These are phyloP conservation scores for Spheniscus humboldti DNA, from an alignment of 2,797 vertebrate species.

Conservation along the genomic window DNA sequence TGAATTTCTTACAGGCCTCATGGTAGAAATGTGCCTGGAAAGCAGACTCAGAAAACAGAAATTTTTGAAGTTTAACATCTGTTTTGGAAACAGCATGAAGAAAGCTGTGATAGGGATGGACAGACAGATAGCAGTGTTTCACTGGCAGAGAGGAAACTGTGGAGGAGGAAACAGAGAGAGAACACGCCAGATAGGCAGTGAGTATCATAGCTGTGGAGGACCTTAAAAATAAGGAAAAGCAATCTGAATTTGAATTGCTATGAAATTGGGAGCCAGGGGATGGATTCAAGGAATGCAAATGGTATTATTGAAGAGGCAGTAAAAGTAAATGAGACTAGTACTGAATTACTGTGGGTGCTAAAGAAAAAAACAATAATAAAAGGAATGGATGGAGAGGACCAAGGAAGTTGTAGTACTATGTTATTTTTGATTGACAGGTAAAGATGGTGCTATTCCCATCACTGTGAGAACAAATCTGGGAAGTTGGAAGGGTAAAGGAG, in stretches of 20 bases:
- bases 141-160: neutral
- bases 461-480: neutral
- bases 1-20: neutral
- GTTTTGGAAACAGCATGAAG: neutral
- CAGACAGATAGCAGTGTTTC: neutral
- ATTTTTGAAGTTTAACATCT: neutral
- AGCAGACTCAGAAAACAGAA: neutral
- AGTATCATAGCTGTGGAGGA: neutral
- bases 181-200: neutral
- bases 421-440: neutral
- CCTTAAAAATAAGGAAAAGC: neutral
- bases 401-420: neutral
- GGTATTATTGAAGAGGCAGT: neutral
- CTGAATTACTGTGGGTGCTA: neutral
- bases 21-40: neutral
- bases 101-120: neutral
- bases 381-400: neutral
- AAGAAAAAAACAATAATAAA: neutral
- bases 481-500: neutral
- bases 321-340: neutral
- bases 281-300: neutral
- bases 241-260: neutral
- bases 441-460: neutral
- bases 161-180: neutral
- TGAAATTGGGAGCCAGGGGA: neutral